Evolutionary conservation across 2,888 invertebrate species (phyloP).

Genomic region (Caenorhabditis sp.): DNA sequence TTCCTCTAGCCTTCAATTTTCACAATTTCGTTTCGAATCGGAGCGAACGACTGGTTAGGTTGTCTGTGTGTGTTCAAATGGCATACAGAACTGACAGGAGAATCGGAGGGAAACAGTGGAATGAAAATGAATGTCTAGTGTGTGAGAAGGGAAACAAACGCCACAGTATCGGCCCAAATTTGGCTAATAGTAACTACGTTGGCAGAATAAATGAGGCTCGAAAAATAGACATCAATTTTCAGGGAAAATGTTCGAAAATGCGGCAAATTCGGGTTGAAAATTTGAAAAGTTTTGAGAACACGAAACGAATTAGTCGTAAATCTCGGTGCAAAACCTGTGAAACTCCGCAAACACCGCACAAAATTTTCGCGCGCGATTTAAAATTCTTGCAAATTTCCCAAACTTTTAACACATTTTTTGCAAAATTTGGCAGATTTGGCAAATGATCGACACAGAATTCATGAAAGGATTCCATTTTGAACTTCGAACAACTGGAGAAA

Average conservation of each 20-base stretch:
- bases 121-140: neutral
- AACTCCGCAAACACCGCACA: constrained; percentile 9
- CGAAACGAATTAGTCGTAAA: neutral
- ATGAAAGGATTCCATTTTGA: no score
- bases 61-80: constrained; percentile 23
- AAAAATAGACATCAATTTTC: no score
- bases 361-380: neutral
- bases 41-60: constrained; percentile 32
- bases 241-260: neutral
- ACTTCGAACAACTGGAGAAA: neutral
- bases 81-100: constrained; percentile 4
- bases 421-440: neutral
- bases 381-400: neutral
- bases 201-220: no score
- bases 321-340: neutral
- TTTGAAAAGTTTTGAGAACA: neutral
- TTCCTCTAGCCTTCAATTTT: constrained; percentile 24
- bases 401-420: neutral
- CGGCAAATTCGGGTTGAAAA: neutral
- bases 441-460: neutral
- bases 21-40: constrained; percentile 10
- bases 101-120: constrained; percentile 2
- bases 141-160: neutral
- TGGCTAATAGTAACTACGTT: no score
- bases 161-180: no score